Conservation (phyloP, 2,113 vertebrate species). For the Alethe castanea region DNA sequence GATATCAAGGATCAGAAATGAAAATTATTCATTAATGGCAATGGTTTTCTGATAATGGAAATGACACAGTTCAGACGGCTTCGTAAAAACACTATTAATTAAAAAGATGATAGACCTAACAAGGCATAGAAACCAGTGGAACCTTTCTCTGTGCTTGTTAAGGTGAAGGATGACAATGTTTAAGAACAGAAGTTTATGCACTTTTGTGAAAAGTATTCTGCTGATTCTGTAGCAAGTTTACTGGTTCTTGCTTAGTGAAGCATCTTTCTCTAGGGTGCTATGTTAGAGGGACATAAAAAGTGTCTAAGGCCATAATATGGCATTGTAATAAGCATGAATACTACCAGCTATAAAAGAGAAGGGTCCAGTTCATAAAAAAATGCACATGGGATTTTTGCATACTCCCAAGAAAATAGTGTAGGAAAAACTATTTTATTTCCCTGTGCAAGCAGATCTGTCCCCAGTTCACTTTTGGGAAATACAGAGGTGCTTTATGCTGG, state of each 20-base stretch:
- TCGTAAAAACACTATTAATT: conserved; percentile 99
- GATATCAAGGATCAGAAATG: conserved; percentile 97
- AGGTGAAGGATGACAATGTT: conserved; percentile 72
- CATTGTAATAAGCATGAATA: conserved; percentile 64
- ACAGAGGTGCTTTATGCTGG: not conserved
- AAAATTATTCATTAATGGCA: conserved; percentile 99
- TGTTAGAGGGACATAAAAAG: conserved; percentile 59
- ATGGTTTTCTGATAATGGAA: conserved; percentile 98
- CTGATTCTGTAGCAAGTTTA: conserved; percentile 51
- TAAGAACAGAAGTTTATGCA: conserved; percentile 65
- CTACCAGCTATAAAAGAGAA: conserved; percentile 65
- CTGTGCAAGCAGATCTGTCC: conserved; percentile 28
- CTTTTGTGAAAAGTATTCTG: conserved; percentile 46
- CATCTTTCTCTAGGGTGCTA: conserved; percentile 54
- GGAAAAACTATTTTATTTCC: conserved; percentile 47
- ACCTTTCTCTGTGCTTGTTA: conserved; percentile 74
- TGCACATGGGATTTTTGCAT: conserved; percentile 59
- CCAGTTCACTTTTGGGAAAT: conserved; percentile 24
- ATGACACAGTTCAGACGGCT: conserved; percentile 98
- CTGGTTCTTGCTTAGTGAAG: conserved; percentile 61
- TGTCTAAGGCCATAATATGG: conserved; percentile 54
- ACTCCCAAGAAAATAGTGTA: conserved; percentile 40
- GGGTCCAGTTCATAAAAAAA: conserved; percentile 70
- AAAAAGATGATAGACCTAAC: conserved; percentile 98
- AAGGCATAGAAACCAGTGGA: conserved; percentile 87